Evolutionary conservation across 2,797 vertebrate species (phyloP).

Genomic region (Rachycentron canadum): DNA sequence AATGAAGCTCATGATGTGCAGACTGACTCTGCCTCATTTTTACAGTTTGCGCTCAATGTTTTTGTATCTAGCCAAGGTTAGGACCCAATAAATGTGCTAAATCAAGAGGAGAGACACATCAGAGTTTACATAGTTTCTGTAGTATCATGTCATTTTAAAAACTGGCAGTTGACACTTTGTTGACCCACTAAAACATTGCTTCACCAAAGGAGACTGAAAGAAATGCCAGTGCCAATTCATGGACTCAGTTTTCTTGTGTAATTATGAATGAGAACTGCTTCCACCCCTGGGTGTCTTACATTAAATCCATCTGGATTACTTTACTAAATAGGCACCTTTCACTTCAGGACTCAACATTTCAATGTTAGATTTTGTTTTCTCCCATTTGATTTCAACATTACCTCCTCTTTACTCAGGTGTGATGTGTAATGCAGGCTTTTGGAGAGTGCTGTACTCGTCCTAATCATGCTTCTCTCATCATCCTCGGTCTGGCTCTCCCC

Average conservation of each 20-base stretch:
- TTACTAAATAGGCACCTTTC: conserved; percentile 38
- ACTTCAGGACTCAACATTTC: conserved; percentile 52
- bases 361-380: conserved; percentile 30
- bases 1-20: conserved; percentile 20
- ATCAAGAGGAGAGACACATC: conserved; percentile 42
- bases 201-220: conserved; percentile 64
- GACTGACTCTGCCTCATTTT: conserved; percentile 53
- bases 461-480: conserved; percentile 60
- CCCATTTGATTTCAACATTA: conserved; percentile 62
- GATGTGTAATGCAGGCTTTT: conserved; percentile 69
- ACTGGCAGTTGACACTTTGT: conserved; percentile 19
- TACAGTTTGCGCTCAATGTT: conserved; percentile 55
- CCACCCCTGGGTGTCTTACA: conserved; percentile 48
- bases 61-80: conserved; percentile 50
- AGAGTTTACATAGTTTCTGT: conserved; percentile 63
- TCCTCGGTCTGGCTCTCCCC: conserved; percentile 52
- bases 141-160: conserved; percentile 45
- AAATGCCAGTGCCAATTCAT: conserved; percentile 45
- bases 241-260: conserved; percentile 53
- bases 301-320: conserved; percentile 56
- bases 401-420: conserved; percentile 82
- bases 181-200: conserved; percentile 44
- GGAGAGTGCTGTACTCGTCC: conserved; percentile 55
- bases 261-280: conserved; percentile 52
- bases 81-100: conserved; percentile 54